Base-by-base conservation (phyloP, 2,113 vertebrate species). In the Gobio gobio region DNA sequence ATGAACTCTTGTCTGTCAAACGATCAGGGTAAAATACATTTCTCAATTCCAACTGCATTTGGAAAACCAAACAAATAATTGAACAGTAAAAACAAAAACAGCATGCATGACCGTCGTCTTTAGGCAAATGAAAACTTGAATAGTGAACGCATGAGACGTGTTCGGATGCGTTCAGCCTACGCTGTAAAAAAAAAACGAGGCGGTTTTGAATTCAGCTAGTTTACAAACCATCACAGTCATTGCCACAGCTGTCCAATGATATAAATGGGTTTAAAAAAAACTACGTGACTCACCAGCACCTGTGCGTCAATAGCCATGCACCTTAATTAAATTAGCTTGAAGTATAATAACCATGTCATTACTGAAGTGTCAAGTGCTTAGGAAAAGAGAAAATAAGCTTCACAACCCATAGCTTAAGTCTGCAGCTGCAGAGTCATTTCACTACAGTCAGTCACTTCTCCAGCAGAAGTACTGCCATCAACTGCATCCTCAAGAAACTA, bases 241-340 rank as follows among this genome's bases (percentile, higher is more conserved):
- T 75, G 33, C 43, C 13, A 75, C 72, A 16, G 45, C n/a, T 51
- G 45, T 75, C 18, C 16, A n/a, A 29, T 9, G 16, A 51, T 1
- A 8, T 24, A 3, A 10, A 76, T 20, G 14, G 24, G 29, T 22
- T 22, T 36, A 10, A 33, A 33, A 76, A 10, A 20, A n/a, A n/a
- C 1, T 3, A 49, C 3, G 1, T 10, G n/a, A 20, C 73, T 13
- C 49, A 6, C 49, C 26, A 33, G 49, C 74, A 56, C 26, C 73
- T 54, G 7, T 54, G 74, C 16, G 2, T 33, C 20, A 77, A 36
- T 10, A 54, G 49, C 49, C 18, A 56, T 56, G 9, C 16, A 5
- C 49, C 13, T 47, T 56, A 76, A 76, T 76, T 77, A 36, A 54
- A 33, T 76, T 54, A 76, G 14, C 47, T 54, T 56, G 12, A 77